A percentile compares a stretch with the other conserved stretches of the same genome.
Conservation (phyloP, 2,888 invertebrate genomes). For the Tachystola acroxantha region DNA sequence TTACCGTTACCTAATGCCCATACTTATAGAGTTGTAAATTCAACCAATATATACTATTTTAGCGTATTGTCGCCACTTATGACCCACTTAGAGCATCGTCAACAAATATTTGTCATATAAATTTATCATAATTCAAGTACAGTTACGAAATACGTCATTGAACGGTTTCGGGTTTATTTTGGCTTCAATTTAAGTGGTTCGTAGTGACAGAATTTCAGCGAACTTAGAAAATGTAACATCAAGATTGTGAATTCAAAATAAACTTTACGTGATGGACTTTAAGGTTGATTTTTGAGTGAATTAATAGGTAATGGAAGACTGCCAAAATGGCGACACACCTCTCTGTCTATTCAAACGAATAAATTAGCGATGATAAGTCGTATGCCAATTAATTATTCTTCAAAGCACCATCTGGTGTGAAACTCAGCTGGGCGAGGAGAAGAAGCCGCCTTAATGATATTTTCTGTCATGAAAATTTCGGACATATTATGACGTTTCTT, state of each 20-base stretch:
- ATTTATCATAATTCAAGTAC: slow-evolving; percentile 34
- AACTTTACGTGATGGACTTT: slow-evolving; percentile 20
- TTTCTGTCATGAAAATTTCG: no score
- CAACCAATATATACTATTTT: slow-evolving; percentile 11
- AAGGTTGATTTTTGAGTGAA: slow-evolving; percentile 25
- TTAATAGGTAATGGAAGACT: slow-evolving; percentile 43
- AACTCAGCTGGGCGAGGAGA: slow-evolving; percentile 38
- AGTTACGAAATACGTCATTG: slow-evolving; percentile 58
- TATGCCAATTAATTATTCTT: slow-evolving; percentile 78
- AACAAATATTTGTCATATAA: slow-evolving; percentile 33
- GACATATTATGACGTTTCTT: no score
- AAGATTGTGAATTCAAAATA: slow-evolving; percentile 11
- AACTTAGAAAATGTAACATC: slow-evolving; percentile 32
- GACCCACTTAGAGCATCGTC: slow-evolving; percentile 13
- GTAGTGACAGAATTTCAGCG: slow-evolving; percentile 46
- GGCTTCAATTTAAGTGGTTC: slow-evolving; percentile 64
- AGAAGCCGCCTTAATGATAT: slow-evolving; percentile 52
- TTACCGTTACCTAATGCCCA: no score
- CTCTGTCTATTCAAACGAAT: slow-evolving; percentile 69
- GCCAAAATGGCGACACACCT: slow-evolving; percentile 69
- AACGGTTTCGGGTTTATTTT: slow-evolving; percentile 61
- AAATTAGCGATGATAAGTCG: slow-evolving; percentile 76
- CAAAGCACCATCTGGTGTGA: slow-evolving; percentile 73
- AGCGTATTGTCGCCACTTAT: slow-evolving; percentile 10
- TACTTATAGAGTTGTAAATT: background rate